Conservation (phyloP, 1,140 invertebrate genomes). For the Limonius californicus region DNA sequence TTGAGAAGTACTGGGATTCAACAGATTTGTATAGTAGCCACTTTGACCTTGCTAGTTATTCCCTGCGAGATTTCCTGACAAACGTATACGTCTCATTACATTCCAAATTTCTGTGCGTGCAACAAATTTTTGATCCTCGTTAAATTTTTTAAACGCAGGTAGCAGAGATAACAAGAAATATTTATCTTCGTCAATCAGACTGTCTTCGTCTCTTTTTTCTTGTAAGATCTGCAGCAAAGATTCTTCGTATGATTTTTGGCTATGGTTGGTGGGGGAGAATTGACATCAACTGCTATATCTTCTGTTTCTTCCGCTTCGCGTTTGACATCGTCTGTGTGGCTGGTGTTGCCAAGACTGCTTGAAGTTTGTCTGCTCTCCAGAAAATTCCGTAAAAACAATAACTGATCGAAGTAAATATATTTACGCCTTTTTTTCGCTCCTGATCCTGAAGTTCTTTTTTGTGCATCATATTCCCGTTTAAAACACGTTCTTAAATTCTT, state of each 20-base stretch:
- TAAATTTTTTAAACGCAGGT: not conserved
- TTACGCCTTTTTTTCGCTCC: not conserved
- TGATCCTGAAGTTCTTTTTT: not conserved
- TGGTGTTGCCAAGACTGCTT: not conserved
- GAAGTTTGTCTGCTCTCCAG: not conserved
- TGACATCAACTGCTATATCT: not conserved
- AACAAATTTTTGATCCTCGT: not conserved
- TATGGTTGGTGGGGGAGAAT: not conserved
- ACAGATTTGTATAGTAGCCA: no score
- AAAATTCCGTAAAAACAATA: not conserved
- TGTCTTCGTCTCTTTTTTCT: not conserved
- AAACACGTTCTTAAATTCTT: slow-evolving; percentile 7
- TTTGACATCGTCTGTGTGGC: not conserved
- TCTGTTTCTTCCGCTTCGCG: not conserved
- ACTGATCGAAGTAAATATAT: not conserved
- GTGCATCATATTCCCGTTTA: not conserved
- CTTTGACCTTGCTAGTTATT: no score
- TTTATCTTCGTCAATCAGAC: not conserved
- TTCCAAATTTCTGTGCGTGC: not conserved
- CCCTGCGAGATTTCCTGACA: not conserved
- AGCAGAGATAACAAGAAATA: no score
- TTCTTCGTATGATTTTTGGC: not conserved
- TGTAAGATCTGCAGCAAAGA: not conserved
- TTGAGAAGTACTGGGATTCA: no score
- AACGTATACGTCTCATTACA: not conserved